A percentile compares a stretch with the other conserved stretches of the same genome.
These are phyloP conservation scores for Lottia gigantea DNA, from an alignment of 2,888 invertebrate species.

Conservation along the genomic window DNA sequence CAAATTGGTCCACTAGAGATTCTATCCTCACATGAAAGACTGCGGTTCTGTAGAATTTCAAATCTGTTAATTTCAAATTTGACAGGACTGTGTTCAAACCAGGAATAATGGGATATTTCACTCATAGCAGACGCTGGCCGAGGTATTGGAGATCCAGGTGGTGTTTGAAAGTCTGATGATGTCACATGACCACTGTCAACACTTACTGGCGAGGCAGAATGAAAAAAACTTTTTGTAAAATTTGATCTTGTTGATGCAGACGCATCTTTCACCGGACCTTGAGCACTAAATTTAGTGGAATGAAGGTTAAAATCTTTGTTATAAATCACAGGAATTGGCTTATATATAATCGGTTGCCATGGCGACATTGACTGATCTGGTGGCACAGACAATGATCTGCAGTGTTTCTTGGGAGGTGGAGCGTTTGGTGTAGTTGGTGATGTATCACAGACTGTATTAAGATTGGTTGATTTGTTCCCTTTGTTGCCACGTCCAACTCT, in stretches of 20 bases:
- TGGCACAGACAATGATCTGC: conserved; percentile 58
- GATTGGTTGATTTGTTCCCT: conserved; percentile 5
- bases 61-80: conserved; percentile 25
- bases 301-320: conserved; percentile 5
- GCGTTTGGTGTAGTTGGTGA: conserved; percentile 26
- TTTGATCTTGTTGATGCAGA: conserved; percentile 13
- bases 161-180: conserved; percentile 52
- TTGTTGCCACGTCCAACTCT: conserved; percentile 11
- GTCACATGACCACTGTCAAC: conserved; percentile 47
- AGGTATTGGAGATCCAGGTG: conserved; percentile 63
- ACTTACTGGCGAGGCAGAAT: conserved; percentile 31
- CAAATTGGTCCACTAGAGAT: conserved; percentile 41
- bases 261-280: neutral
- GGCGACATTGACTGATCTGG: conserved; percentile 37
- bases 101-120: conserved; percentile 51
- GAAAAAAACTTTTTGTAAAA: conserved; percentile 11
- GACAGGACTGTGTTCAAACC: conserved; percentile 42
- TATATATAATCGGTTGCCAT: conserved; percentile 39
- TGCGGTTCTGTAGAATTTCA: conserved; percentile 55
- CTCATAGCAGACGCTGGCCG: conserved; percentile 61
- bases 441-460: conserved; percentile 37
- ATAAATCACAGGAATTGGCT: conserved; percentile 47
- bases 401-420: conserved; percentile 64
- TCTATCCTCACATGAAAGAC: conserved; percentile 62
- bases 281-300: conserved; percentile 1